Evolutionary conservation across 1,140 invertebrate genomes (phyloP).

Genomic region (Macrobrachium rosenbergii): DNA sequence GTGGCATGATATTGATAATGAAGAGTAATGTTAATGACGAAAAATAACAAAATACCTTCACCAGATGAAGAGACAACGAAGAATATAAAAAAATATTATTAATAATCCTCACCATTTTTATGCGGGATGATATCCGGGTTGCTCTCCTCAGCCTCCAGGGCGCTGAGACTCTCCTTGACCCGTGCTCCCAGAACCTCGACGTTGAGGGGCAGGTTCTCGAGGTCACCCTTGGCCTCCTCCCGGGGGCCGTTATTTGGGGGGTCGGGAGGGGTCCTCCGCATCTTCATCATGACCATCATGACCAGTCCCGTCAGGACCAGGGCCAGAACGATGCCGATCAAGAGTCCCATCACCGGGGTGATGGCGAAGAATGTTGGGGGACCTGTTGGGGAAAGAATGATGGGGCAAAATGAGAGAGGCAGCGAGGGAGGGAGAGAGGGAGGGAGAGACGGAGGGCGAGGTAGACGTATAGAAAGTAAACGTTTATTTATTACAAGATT

Average conservation of each 20-base stretch:
- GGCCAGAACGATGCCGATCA: constrained; percentile 74
- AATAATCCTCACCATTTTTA: constrained; percentile 71
- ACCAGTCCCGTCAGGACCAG: constrained; percentile 80
- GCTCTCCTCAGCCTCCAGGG: constrained; percentile 76
- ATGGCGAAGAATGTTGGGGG: constrained; percentile 68
- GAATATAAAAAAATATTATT: too few relatives aligned
- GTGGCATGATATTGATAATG: too few relatives aligned
- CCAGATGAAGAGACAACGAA: too few relatives aligned
- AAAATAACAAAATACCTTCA: too few relatives aligned
- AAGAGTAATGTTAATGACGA: too few relatives aligned
- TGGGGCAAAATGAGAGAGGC: constrained; percentile 2
- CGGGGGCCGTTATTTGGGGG: constrained; percentile 70
- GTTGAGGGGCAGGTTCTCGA: constrained; percentile 74
- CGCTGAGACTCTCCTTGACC: constrained; percentile 54
- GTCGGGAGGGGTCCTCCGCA: constrained; percentile 73
- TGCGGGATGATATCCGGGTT: constrained; percentile 83
- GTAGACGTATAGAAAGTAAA: neutral
- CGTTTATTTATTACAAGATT: too few relatives aligned
- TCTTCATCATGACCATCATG: constrained; percentile 75
- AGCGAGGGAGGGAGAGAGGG: neutral
- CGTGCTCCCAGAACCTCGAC: constrained; percentile 65
- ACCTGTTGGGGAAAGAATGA: neutral
- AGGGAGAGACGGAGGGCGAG: neutral
- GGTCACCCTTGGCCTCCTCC: constrained; percentile 71
- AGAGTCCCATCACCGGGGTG: constrained; percentile 79